phyloP scores from a whole-genome alignment of 35 echinoderm and acorn worm species.

The Chiridota heheva region DNA sequence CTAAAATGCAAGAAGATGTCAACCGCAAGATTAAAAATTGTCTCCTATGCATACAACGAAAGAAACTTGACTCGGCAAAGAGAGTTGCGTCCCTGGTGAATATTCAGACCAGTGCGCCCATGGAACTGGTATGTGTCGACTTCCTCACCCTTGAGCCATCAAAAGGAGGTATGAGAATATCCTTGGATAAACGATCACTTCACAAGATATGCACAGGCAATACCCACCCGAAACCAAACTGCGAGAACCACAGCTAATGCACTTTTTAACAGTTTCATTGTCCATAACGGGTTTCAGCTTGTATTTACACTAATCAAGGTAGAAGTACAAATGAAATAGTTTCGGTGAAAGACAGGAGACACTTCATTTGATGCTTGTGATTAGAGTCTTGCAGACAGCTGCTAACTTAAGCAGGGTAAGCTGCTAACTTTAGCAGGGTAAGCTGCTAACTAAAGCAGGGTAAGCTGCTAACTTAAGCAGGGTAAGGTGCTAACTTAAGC shows the following conservation, averaged over 20 bases:
- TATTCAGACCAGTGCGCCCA: constrained; percentile 44
- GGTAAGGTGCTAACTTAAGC: no score
- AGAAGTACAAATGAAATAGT: no score
- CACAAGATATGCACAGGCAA: not conserved
- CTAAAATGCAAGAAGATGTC: constrained; percentile 45
- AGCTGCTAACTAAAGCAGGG: no score
- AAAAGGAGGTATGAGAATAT: constrained; percentile 7
- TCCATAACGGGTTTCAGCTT: constrained; percentile 6
- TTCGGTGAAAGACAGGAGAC: no score
- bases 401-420: no score
- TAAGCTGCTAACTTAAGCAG: no score
- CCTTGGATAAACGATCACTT: constrained; percentile 39
- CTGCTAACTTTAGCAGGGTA: no score
- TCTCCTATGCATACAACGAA: constrained; percentile 29
- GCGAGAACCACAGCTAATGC: constrained; percentile 2
- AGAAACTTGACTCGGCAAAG: not conserved
- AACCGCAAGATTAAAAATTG: constrained; percentile 38
- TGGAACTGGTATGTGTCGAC: constrained; percentile 67
- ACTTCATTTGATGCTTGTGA: no score
- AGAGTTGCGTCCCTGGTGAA: constrained; percentile 25
- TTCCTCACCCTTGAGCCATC: constrained; percentile 37
- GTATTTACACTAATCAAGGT: no score
- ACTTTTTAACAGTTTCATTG: not conserved
- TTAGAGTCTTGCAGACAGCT: no score
- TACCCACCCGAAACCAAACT: not conserved